Percentiles rank a stretch among this genome's conserved stretches.
Conservation (phyloP, 1,140 invertebrate genomes). For the Latrodectus geometricus region DNA sequence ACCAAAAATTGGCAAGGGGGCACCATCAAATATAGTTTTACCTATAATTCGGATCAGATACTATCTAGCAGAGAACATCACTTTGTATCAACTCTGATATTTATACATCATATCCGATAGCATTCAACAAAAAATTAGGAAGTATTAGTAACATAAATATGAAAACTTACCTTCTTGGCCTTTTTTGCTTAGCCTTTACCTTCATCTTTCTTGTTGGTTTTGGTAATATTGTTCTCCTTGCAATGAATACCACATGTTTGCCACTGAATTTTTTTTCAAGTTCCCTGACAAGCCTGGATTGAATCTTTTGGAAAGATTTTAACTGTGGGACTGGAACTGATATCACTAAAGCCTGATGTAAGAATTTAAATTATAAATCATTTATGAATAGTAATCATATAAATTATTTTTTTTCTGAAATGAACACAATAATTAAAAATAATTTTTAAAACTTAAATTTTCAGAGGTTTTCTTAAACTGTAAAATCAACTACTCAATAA, state of each 20-base stretch:
- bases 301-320: slow-evolving; percentile 97
- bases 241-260: slow-evolving; percentile 98
- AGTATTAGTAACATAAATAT: not conserved
- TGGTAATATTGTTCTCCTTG: slow-evolving; percentile 96
- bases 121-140: slow-evolving; percentile 3
- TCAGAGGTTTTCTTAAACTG: no score
- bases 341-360: slow-evolving; percentile 90
- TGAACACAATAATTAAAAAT: no score
- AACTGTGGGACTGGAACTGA: slow-evolving; percentile 99
- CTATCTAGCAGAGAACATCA: slow-evolving; percentile 35
- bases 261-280: slow-evolving; percentile 99
- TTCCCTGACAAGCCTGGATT: slow-evolving; percentile 94
- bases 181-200: slow-evolving; percentile 95
- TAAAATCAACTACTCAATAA: no score
- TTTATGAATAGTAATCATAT: no score
- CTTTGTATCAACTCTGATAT: not conserved
- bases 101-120: slow-evolving; percentile 9
- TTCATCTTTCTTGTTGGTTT: slow-evolving; percentile 97
- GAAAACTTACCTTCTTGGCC: slow-evolving; percentile 82
- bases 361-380: no score
- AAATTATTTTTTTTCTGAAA: no score
- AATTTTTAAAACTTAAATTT: no score
- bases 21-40: no score
- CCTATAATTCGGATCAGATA: slow-evolving; percentile 11
- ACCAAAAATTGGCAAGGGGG: no score